A percentile compares a stretch with the other conserved stretches of the same genome.
Evolutionary conservation across 2,797 vertebrate species (phyloP).

Genomic region (Eutrigla gurnardus): DNA sequence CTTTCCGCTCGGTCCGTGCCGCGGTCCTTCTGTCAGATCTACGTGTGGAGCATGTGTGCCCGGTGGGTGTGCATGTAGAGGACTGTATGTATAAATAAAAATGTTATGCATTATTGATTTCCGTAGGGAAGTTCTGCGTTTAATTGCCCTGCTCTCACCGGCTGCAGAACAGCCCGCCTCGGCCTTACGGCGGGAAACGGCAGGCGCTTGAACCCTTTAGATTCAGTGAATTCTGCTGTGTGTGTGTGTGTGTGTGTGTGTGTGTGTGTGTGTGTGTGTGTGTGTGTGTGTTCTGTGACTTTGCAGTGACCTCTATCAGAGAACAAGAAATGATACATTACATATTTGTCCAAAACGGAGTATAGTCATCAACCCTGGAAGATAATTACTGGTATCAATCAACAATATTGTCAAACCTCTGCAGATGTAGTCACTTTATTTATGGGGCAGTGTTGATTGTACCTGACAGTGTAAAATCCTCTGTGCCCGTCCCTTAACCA

Average conservation of each 20-base stretch:
- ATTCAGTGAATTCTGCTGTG: conserved; percentile 29
- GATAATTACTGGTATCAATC: not conserved
- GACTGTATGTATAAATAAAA: conserved; percentile 49
- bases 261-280: conserved; percentile 19
- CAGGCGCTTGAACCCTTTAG: conserved; percentile 27
- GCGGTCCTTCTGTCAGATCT: conserved; percentile 36
- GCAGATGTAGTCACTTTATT: not conserved
- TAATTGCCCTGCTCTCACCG: conserved; percentile 52
- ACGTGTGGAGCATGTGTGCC: conserved; percentile 14
- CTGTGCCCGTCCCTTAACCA: conserved; percentile 12
- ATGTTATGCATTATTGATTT: conserved; percentile 59
- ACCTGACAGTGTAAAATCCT: not conserved
- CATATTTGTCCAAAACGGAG: not conserved
- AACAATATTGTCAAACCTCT: not conserved
- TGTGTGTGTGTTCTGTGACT: conserved; percentile 46
- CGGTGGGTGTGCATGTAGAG: conserved; percentile 22
- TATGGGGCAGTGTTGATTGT: not conserved
- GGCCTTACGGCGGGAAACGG: not conserved
- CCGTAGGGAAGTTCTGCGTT: conserved; percentile 33
- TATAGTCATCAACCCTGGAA: not conserved
- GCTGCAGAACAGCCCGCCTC: conserved; percentile 8
- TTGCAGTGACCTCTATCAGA: conserved; percentile 68
- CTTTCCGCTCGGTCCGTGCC: conserved; percentile 14
- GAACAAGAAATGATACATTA: conserved; percentile 38
- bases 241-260: conserved; percentile 10